A percentile compares a stretch with the other conserved stretches of the same genome.
These are phyloP conservation scores for Tupaia chinensis DNA, from an alignment of 2,113 vertebrate species.

Conservation along the genomic window DNA sequence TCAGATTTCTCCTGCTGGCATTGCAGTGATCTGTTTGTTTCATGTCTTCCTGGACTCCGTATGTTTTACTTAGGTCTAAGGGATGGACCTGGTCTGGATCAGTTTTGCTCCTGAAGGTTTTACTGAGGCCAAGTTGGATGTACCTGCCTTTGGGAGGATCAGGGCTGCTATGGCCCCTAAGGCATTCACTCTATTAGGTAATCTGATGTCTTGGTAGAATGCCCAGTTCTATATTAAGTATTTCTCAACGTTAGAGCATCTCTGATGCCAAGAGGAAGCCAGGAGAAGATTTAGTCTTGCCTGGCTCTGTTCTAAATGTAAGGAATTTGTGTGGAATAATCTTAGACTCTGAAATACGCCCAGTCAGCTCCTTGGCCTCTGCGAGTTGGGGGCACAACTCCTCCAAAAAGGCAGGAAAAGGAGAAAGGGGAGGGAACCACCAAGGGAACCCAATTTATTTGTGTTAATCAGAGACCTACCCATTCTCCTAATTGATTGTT, in stretches of 20 bases:
- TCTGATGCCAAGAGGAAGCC: background rate
- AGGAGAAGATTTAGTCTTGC: background rate
- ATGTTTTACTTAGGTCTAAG: background rate
- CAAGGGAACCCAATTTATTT: constrained; percentile 80
- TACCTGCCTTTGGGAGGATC: background rate
- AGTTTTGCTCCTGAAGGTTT: background rate
- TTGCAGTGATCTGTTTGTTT: background rate
- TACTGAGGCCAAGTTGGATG: background rate
- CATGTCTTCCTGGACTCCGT: background rate
- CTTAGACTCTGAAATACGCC: background rate
- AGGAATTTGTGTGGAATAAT: background rate
- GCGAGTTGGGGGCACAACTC: background rate
- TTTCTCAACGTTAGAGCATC: background rate
- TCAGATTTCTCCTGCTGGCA: background rate
- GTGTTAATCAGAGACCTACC: constrained; percentile 82
- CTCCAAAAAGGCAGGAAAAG: background rate
- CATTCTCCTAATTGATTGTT: constrained; percentile 87
- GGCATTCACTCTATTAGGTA: background rate
- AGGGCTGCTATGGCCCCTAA: background rate
- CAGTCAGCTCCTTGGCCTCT: background rate
- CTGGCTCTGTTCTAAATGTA: background rate
- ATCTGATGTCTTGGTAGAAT: background rate
- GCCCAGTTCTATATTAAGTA: background rate
- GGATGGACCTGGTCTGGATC: background rate
- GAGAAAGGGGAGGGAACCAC: constrained; percentile 11